Conservation (phyloP, 1,140 invertebrate species). For the Coelopa frigida region DNA sequence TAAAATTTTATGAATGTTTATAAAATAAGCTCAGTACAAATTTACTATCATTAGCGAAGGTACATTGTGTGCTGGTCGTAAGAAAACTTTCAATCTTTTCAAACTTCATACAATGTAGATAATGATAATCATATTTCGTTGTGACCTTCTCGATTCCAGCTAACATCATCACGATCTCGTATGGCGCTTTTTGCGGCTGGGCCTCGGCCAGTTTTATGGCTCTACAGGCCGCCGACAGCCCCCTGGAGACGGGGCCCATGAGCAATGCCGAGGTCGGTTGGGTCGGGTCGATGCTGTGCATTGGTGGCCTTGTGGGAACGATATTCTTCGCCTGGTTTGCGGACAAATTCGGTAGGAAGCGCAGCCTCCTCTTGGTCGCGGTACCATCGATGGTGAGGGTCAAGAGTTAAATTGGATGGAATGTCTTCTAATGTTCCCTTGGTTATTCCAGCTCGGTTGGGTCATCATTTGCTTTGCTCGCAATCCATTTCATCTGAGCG, state of each 20-base stretch:
- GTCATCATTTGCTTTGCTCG: conserved; percentile 42
- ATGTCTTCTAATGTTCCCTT: not conserved
- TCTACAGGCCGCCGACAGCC: conserved; percentile 36
- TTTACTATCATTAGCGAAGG: too few species aligned
- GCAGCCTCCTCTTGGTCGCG: conserved; percentile 24
- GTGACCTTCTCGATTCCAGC: too few species aligned
- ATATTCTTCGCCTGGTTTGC: conserved; percentile 48
- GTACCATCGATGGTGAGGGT: conserved; percentile 32
- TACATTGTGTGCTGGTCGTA: too few species aligned
- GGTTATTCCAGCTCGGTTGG: conserved; percentile 28
- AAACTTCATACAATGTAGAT: too few species aligned
- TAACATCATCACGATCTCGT: conserved; percentile 18
- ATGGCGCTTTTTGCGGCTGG: conserved; percentile 38
- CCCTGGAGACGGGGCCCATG: conserved; percentile 20
- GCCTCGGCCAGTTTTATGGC: conserved; percentile 47
- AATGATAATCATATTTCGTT: too few species aligned
- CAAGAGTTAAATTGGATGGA: too few species aligned
- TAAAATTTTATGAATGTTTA: too few species aligned
- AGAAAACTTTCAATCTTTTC: too few species aligned
- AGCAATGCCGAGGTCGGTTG: conserved; percentile 45
- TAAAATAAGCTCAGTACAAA: too few species aligned
- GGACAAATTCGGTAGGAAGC: conserved; percentile 42
- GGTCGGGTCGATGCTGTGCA: conserved; percentile 47
- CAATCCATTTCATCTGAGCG: conserved; percentile 33
- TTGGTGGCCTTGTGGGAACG: conserved; percentile 47